Evolutionary conservation across 2,113 vertebrate species (phyloP).

Genomic region (Turdus rufiventris): DNA sequence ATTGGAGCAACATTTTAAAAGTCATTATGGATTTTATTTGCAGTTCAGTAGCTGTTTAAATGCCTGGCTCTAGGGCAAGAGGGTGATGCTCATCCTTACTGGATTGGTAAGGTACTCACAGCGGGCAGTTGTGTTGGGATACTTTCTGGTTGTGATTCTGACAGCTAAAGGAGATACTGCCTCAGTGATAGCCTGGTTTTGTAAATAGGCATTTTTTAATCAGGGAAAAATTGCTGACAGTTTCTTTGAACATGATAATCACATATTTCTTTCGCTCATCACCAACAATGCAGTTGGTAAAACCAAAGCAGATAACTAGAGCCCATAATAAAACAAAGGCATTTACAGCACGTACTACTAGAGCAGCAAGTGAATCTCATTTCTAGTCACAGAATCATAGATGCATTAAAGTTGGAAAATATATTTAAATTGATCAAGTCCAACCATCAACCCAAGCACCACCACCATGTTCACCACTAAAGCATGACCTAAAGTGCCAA

Average conservation of each 20-base stretch:
- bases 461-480: background rate
- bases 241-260: background rate
- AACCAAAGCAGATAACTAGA: background rate
- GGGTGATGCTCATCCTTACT: background rate
- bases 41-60: background rate
- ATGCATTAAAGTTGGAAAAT: background rate
- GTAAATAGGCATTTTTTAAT: background rate
- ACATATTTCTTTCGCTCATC: background rate
- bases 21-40: constrained; percentile 6
- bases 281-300: background rate
- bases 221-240: background rate
- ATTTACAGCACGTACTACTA: background rate
- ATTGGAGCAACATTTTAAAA: constrained; percentile 18
- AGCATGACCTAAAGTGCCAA: background rate
- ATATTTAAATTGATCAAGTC: background rate
- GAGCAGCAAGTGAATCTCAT: background rate
- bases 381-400: background rate
- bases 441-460: background rate
- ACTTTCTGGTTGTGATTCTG: background rate
- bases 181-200: background rate
- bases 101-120: background rate
- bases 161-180: background rate
- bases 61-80: background rate
- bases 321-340: background rate
- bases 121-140: background rate